Percentiles rank a stretch among this genome's conserved stretches.
These are phyloP conservation scores for Rutilus rutilus DNA, from an alignment of 2,113 vertebrate genomes.

Conservation along the genomic window DNA sequence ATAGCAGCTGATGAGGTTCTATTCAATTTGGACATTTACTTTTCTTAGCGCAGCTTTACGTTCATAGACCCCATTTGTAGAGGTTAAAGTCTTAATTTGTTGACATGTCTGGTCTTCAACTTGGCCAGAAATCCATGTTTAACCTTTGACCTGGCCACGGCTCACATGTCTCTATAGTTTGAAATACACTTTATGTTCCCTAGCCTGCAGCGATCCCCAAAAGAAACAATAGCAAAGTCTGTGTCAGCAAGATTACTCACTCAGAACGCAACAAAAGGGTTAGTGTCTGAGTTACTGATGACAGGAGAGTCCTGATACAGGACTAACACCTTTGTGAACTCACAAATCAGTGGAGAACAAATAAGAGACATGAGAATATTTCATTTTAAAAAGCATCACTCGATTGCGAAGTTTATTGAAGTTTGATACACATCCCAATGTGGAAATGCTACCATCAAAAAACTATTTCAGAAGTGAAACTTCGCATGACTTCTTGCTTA, in stretches of 20 bases:
- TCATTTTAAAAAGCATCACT: background rate
- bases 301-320: constrained; percentile 28
- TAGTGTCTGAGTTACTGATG: constrained; percentile 31
- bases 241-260: constrained; percentile 50
- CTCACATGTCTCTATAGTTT: constrained; percentile 14
- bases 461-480: constrained; percentile 31
- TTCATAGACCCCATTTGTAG: background rate
- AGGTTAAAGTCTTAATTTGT: background rate
- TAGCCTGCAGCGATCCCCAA: constrained; percentile 17
- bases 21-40: background rate
- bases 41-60: background rate
- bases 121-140: constrained; percentile 81
- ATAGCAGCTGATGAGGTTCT: background rate
- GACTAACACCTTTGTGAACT: constrained; percentile 11
- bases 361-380: background rate
- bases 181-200: background rate
- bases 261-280: constrained; percentile 41
- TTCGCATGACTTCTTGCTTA: background rate
- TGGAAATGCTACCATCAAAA: constrained; percentile 11
- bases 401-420: background rate
- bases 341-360: constrained; percentile 10
- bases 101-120: background rate
- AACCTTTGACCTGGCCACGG: constrained; percentile 6
- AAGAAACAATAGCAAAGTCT: constrained; percentile 51
- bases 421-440: background rate